phyloP scores from a whole-genome alignment of 1,140 invertebrate genomes.

The Drosophila malerkotliana region DNA sequence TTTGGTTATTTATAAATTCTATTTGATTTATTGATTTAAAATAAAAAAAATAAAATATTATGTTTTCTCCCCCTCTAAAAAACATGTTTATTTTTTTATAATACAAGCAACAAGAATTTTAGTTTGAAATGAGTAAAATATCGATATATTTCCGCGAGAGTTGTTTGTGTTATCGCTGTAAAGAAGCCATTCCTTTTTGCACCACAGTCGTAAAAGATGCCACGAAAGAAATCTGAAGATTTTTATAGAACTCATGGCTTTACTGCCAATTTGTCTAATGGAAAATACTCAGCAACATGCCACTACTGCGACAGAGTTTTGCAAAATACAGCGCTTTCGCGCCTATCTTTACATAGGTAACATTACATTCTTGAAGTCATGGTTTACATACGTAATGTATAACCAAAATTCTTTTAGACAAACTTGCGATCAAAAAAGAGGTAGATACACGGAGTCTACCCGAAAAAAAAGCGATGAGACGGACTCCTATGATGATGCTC shows the following conservation, averaged over 20 bases:
- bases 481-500: background rate
- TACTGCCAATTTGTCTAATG: conserved; percentile 15
- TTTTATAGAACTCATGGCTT: conserved; percentile 44
- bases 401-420: conserved; percentile 20
- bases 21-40: too few species aligned
- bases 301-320: conserved; percentile 30
- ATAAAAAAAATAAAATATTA: too few species aligned
- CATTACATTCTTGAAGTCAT: background rate
- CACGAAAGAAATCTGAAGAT: conserved; percentile 38
- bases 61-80: too few species aligned
- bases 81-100: background rate
- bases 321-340: conserved; percentile 37
- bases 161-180: conserved; percentile 16
- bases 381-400: conserved; percentile 7
- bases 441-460: conserved; percentile 1
- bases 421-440: conserved; percentile 22
- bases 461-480: background rate
- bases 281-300: conserved; percentile 42
- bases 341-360: conserved; percentile 46
- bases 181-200: conserved; percentile 17
- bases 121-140: background rate
- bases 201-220: conserved; percentile 27
- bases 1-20: too few species aligned
- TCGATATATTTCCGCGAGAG: background rate
- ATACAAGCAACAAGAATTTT: background rate